A percentile compares a stretch with the other conserved stretches of the same genome.
Conservation (phyloP, 2,797 vertebrate genomes). For the Mareca strepera region DNA sequence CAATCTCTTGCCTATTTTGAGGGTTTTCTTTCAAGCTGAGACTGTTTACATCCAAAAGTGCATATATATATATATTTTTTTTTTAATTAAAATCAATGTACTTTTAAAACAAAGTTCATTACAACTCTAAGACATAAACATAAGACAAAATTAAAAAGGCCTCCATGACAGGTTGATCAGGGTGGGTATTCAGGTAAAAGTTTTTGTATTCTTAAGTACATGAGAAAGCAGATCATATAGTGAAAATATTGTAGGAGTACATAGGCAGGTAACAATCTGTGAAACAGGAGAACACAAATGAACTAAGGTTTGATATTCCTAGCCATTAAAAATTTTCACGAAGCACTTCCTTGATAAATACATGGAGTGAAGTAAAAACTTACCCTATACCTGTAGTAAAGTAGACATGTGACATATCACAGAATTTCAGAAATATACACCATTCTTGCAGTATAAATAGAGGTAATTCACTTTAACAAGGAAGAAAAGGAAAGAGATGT, state of each 20-base stretch:
- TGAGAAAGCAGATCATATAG: background rate
- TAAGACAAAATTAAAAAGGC: background rate
- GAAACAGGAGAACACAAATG: background rate
- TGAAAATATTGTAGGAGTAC: background rate
- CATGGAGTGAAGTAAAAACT: background rate
- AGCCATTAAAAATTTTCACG: background rate
- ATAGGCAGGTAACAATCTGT: background rate
- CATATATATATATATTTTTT: too few relatives aligned
- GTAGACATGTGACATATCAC: rapidly evolving
- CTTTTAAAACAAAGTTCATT: background rate
- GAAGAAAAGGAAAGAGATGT: background rate
- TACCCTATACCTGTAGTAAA: background rate
- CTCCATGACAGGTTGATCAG: background rate
- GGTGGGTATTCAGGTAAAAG: background rate
- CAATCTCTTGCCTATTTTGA: background rate
- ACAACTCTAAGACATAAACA: background rate
- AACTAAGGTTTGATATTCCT: background rate
- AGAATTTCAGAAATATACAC: background rate
- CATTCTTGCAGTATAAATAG: background rate
- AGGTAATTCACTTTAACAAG: background rate
- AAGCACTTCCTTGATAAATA: background rate
- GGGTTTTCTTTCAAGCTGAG: background rate
- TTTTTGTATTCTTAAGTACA: background rate
- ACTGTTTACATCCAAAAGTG: background rate
- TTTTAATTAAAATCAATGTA: background rate